Evolutionary conservation across 2,797 vertebrate species (phyloP), one percentile per base, ranked within the genome.

Genomic region (Sebastolobus alascanus): DNA sequence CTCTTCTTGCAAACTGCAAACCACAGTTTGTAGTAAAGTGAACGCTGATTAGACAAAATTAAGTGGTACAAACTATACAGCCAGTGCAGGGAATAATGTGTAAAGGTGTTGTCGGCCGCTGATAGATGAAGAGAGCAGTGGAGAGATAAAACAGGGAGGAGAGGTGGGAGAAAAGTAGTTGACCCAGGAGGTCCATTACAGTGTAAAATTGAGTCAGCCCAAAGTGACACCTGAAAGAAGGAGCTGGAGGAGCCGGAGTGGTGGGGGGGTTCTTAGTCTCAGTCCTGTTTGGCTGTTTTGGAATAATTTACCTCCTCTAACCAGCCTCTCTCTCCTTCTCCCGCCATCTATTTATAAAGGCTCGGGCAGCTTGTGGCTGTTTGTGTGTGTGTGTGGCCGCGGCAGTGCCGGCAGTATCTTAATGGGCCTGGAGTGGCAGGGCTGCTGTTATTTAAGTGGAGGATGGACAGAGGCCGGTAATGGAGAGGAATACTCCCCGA

Each of bases 281-380:
- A 90, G 86, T 84, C 91, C 90, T 89, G 86, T 89, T 90, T 65
- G 90, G 91, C 86, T 88, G 82, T 94, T 95, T 94, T 92, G 90
- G 94, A 94, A 95, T 96, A 95, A 96, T 95, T 95, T 94, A 95
- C 91, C 95, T 95, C 88, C 90, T 92, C 93, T 93, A 90, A 93
- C 87, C 91, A 87, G 83, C 77, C 73, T 82, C 89, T 72, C 76
- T 86, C 83, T 79, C 78, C 77, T 75, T 80, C 87, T 85, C 79
- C 72, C 64, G 56, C 90, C 92, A 90, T 95, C 94, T 95, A 94
- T 96, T 96, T 95, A 93, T 94, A 95, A 94, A 89, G 87, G 89
- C 85, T 40, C 27, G 81, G 91, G 84, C 76, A 80, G 84, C 80
- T 79, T 85, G 77, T 67, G 78, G 77, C 22, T 31, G 88, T 38